Percentiles rank a stretch among this genome's conserved stretches.
Conservation (phyloP, 2,888 invertebrate genomes). For the Eledona agricola region DNA sequence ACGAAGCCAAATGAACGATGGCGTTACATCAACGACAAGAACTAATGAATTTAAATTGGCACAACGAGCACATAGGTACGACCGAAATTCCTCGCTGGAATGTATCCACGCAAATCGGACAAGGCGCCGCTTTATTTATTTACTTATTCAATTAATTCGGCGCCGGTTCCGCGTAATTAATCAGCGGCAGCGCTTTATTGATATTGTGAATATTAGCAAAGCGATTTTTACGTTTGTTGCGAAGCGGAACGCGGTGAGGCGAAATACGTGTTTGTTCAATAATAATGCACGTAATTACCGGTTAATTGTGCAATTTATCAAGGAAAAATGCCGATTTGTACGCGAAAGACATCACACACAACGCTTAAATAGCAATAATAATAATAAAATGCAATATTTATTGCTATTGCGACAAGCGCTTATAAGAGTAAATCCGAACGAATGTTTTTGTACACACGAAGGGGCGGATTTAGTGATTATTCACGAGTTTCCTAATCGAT, state of each 20-base stretch:
- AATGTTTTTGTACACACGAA: conserved; percentile 1
- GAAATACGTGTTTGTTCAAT: conserved; percentile 19
- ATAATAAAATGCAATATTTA: conserved; percentile 8
- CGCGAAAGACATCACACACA: conserved; percentile 11
- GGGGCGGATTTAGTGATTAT: neutral
- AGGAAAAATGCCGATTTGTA: conserved; percentile 16
- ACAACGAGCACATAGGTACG: conserved; percentile 11
- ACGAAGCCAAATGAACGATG: conserved; percentile 28
- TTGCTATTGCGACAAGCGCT: too few relatives aligned
- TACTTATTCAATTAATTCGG: conserved; percentile 22
- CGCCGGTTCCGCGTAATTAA: conserved; percentile 23
- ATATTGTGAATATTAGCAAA: conserved; percentile 2
- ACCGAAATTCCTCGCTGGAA: conserved; percentile 21
- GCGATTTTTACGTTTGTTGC: conserved; percentile 11
- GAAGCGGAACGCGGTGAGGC: conserved; percentile 3
- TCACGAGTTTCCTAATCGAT: conserved; percentile 9
- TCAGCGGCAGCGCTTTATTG: conserved; percentile 20
- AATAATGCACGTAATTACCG: conserved; percentile 20
- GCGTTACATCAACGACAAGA: conserved; percentile 27
- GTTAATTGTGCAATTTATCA: conserved; percentile 20
- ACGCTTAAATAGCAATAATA: conserved; percentile 10
- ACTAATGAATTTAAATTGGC: conserved; percentile 27
- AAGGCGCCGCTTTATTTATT: conserved; percentile 18
- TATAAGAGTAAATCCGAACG: conserved; percentile 3
- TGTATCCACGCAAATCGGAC: conserved; percentile 22